These are phyloP conservation scores for Microctonus brassicae DNA, from an alignment of 2,888 invertebrate species.

Conservation along the genomic window DNA sequence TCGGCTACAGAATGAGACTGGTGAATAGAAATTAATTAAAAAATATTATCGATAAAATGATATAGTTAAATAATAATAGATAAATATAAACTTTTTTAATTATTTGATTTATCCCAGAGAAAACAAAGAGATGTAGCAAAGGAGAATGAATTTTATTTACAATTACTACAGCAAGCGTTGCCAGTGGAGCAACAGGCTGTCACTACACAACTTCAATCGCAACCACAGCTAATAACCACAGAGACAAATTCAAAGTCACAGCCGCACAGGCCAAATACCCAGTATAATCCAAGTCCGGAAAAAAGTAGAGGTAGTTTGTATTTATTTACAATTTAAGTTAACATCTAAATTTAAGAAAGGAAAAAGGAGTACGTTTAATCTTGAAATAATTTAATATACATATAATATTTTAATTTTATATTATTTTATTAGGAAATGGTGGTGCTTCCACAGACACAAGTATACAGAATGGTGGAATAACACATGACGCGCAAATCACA, in stretches of 20 bases:
- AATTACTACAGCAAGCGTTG: slow-evolving; percentile 90
- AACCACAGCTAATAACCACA: slow-evolving; percentile 57
- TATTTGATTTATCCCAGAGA: no score
- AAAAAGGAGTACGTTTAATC: not conserved
- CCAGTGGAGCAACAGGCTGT: slow-evolving; percentile 76
- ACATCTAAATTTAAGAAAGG: no score
- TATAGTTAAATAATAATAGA: slow-evolving; percentile 12
- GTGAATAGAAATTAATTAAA: slow-evolving; percentile 64
- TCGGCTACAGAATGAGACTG: slow-evolving; percentile 89
- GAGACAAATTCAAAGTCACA: slow-evolving; percentile 66
- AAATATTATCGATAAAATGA: not conserved
- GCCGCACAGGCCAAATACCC: slow-evolving; percentile 64
- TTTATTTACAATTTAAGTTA: slow-evolving; percentile 57
- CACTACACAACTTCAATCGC: slow-evolving; percentile 61
- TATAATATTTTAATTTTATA: slow-evolving; percentile 11
- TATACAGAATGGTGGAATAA: slow-evolving; percentile 65
- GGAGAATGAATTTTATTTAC: slow-evolving; percentile 95
- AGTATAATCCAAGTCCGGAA: slow-evolving; percentile 70
- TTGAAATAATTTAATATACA: not conserved
- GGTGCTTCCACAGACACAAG: slow-evolving; percentile 58
- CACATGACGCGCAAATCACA: slow-evolving; percentile 50
- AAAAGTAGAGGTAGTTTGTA: slow-evolving; percentile 71
- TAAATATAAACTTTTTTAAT: slow-evolving; percentile 47
- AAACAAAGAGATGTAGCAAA: slow-evolving; percentile 94
- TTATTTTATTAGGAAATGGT: slow-evolving; percentile 50